A percentile compares a stretch with the other conserved stretches of the same genome.
Conservation (phyloP, 2,797 vertebrate genomes). For the Coregonus sp. region DNA sequence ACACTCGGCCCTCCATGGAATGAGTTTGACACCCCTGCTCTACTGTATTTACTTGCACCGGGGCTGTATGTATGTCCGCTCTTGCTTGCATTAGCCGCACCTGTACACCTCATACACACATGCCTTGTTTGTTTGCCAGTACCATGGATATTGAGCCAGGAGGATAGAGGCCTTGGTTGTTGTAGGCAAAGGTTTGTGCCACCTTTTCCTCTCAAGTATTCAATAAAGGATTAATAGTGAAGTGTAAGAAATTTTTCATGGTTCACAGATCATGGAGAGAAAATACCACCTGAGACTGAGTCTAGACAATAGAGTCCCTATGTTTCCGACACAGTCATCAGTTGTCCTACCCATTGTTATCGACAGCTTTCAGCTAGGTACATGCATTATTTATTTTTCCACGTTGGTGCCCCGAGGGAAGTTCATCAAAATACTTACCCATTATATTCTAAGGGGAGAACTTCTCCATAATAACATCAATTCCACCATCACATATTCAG, state of each 20-base stretch:
- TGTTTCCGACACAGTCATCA: background rate
- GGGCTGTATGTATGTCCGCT: no score
- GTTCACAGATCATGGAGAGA: background rate
- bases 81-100: background rate
- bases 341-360: conserved; percentile 15
- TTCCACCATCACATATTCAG: background rate
- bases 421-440: conserved; percentile 33
- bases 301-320: background rate
- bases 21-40: no score
- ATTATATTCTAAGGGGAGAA: conserved; percentile 29
- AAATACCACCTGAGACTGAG: background rate
- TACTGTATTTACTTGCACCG: no score
- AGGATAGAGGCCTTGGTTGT: no score
- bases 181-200: no score
- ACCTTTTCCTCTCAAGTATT: no score
- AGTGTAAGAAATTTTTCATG: background rate
- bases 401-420: conserved; percentile 34
- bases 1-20: no score
- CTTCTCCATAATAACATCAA: background rate
- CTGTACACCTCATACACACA: background rate
- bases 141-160: no score
- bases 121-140: no score
- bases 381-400: conserved; percentile 64
- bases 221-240: background rate
- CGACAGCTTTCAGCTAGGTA: conserved; percentile 17